A percentile compares a stretch with the other conserved stretches of the same genome.
These are phyloP conservation scores for Papilio glaucus DNA, from an alignment of 1,140 invertebrate species.

Conservation along the genomic window DNA sequence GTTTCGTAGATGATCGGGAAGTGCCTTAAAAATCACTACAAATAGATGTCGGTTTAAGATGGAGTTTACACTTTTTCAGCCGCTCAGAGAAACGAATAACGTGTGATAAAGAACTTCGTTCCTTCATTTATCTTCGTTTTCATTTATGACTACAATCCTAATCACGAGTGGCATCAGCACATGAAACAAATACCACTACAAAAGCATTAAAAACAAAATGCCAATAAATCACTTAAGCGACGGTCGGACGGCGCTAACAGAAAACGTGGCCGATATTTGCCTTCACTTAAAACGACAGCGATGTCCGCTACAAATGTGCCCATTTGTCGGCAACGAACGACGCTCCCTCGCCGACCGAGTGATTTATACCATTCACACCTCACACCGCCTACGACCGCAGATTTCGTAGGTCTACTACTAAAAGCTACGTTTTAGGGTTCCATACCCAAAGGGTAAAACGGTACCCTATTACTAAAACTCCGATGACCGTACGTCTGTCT, in stretches of 20 bases:
- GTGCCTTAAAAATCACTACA: no score
- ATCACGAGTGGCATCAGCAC: background rate
- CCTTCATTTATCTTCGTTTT: no score
- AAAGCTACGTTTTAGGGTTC: background rate
- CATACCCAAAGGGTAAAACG: no score
- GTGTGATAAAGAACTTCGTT: no score
- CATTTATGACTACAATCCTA: background rate
- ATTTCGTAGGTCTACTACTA: background rate
- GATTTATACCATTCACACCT: slow-evolving; percentile 11
- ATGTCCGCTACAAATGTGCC: slow-evolving; percentile 22
- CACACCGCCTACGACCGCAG: slow-evolving; percentile 9
- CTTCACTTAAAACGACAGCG: slow-evolving; percentile 16
- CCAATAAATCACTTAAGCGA: slow-evolving; percentile 5
- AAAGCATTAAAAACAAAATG: background rate
- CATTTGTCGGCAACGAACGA: slow-evolving; percentile 14
- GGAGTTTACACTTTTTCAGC: no score
- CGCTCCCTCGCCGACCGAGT: background rate
- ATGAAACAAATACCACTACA: background rate
- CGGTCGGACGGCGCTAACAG: background rate
- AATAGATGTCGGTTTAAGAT: no score
- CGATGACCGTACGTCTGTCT: no score
- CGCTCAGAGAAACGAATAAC: no score
- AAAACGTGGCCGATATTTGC: slow-evolving; percentile 1
- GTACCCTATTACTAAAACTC: no score
- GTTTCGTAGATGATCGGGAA: no score